Conservation (phyloP, 2,888 invertebrate genomes). For the Aricia artaxerxes region DNA sequence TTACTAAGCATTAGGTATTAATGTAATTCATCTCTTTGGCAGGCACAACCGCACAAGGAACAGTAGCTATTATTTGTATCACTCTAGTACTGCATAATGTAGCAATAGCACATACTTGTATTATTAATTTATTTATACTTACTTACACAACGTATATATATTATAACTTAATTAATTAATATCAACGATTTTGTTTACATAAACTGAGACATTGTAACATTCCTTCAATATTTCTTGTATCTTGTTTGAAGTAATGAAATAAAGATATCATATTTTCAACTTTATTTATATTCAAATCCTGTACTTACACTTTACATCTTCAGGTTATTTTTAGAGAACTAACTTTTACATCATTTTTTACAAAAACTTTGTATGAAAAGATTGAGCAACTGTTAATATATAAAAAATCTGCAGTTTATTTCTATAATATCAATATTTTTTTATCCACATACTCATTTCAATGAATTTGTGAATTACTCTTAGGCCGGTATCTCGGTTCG, state of each 20-base stretch:
- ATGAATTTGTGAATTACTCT: neutral
- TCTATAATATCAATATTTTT: neutral
- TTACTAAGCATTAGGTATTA: neutral
- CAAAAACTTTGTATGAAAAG: neutral
- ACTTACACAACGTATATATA: neutral
- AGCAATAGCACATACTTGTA: conserved; percentile 4
- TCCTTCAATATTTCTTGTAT: conserved; percentile 50
- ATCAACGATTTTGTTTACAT: neutral
- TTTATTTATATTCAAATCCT: conserved; percentile 17
- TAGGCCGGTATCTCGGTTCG: no score
- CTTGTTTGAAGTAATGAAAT: conserved; percentile 58
- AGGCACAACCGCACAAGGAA: neutral
- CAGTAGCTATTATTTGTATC: neutral
- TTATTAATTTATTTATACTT: neutral
- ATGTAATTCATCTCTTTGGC: neutral
- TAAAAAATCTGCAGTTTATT: neutral
- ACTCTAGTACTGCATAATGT: neutral
- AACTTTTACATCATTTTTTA: no score
- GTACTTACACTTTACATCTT: conserved; percentile 5
- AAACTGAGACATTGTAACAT: conserved; percentile 36
- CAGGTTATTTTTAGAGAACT: neutral
- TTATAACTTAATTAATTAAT: neutral
- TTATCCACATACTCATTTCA: neutral
- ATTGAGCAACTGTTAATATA: neutral
- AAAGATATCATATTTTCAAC: conserved; percentile 46